phyloP scores from a whole-genome alignment of 1,140 invertebrate genomes.

The Lordiphosa collinella region DNA sequence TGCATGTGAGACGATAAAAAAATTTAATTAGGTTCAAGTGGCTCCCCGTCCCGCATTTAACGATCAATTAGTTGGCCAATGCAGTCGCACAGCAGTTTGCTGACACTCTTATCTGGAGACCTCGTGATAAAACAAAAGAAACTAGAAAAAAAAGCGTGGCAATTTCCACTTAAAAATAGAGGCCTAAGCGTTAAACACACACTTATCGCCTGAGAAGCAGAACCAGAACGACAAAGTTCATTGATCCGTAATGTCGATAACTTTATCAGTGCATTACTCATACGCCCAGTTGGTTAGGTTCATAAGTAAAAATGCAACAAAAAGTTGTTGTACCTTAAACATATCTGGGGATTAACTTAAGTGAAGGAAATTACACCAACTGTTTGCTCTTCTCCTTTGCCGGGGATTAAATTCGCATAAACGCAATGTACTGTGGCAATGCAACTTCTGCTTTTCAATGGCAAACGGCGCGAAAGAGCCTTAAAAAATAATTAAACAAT shows the following conservation, averaged over 20 bases:
- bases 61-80: slow-evolving; percentile 64
- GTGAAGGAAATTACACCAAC: slow-evolving; percentile 71
- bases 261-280: slow-evolving; percentile 33
- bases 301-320: slow-evolving; percentile 4
- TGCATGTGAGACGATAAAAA: slow-evolving; percentile 44
- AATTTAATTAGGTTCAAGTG: slow-evolving; percentile 73
- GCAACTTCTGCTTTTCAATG: slow-evolving; percentile 24
- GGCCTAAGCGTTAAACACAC: slow-evolving; percentile 19
- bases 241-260: slow-evolving; percentile 63
- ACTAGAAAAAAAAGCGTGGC: not conserved
- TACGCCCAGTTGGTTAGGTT: slow-evolving; percentile 50
- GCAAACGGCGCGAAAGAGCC: not conserved
- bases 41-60: not conserved
- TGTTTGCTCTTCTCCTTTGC: slow-evolving; percentile 14
- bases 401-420: slow-evolving; percentile 73
- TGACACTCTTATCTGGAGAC: slow-evolving; percentile 40
- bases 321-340: slow-evolving; percentile 32
- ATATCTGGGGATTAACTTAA: slow-evolving; percentile 63
- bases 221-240: slow-evolving; percentile 53
- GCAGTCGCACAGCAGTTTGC: slow-evolving; percentile 33
- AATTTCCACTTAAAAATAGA: slow-evolving; percentile 41
- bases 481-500: slow-evolving; percentile 74
- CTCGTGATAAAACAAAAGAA: slow-evolving; percentile 4
- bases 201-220: slow-evolving; percentile 28
- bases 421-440: slow-evolving; percentile 73